Base-by-base conservation (phyloP, 2,113 vertebrate genomes). In the Porphyrio hochstetteri region DNA sequence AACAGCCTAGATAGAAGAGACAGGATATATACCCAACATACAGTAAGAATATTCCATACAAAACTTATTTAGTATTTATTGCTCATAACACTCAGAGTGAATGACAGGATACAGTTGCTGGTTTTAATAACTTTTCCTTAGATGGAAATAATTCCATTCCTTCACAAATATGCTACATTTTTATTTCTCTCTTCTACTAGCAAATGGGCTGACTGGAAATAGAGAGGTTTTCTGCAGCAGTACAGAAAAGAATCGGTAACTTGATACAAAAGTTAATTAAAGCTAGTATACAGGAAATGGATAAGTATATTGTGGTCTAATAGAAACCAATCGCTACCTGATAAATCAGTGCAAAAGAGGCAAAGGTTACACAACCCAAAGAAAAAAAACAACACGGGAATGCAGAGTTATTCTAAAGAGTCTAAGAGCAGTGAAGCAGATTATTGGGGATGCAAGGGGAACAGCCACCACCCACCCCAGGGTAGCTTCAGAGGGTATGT, bases 371-470 rank as follows among this genome's bases (percentile, higher is more conserved):
- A 64, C 13, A 59, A 35, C 9, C 11, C 46, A 81, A 83, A 53
- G n/a, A 23, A 48, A 5, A 48, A 48, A 48, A 48, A 10, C 10
- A 24, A 29, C n/a, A n/a, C n/a, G 10, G 23, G 56, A 82, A 77
- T 29, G 36, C 15, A 65, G 69, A 63, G 52, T 55, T 27, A 60
- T 31, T 56, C 52, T 28, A 3, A 75, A 71, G 60, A 86, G 29
- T 2, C 0, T 29, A 64, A 68, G 18, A 50, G 29, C 29, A 21
- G 18, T 48, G 65, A 52, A 12, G 16, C 0, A 1, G 35, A 48
- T 82, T 67, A 33, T 2, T 38, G 8, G 10, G 59, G 14, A 7
- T 50, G 17, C 27, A 50, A 60, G 16, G 46, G 36, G 42, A 53
- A 68, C n/a, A 48, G 11, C 3, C 27, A 46, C 10, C 64, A 81